phyloP scores from a whole-genome alignment of 2,888 invertebrate species.

The Ceratothoa steindachneri region DNA sequence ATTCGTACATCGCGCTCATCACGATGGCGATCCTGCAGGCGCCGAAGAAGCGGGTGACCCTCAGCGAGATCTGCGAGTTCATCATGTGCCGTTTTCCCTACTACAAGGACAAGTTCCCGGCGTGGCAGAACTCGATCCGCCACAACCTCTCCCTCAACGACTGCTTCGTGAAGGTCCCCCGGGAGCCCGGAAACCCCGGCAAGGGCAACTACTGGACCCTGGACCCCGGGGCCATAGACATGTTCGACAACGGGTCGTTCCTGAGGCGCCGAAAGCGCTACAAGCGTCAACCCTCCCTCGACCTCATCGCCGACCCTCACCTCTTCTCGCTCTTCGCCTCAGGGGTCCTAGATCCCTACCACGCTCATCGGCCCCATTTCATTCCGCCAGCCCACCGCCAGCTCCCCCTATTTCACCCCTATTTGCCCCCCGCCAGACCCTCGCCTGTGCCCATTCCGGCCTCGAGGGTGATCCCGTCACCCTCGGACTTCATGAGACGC shows the following conservation, averaged over 20 bases:
- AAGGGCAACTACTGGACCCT: slow-evolving; percentile 94
- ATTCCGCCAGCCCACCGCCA: background rate
- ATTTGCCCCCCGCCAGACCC: background rate
- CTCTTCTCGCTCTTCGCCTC: background rate
- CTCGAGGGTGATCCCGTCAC: background rate
- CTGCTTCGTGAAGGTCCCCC: slow-evolving; percentile 95
- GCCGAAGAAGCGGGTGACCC: slow-evolving; percentile 89
- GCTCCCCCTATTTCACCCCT: background rate
- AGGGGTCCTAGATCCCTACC: background rate
- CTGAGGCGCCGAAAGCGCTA: slow-evolving; percentile 88
- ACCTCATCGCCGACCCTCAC: background rate
- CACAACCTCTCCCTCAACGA: slow-evolving; percentile 93
- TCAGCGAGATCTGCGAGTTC: slow-evolving; percentile 98
- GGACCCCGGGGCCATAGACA: slow-evolving; percentile 93
- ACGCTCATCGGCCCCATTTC: background rate
- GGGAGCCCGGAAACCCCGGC: slow-evolving; percentile 94
- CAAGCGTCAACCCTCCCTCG: slow-evolving; percentile 59
- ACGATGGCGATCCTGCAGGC: slow-evolving; percentile 98
- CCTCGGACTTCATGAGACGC: background rate
- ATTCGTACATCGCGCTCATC: slow-evolving; percentile 96
- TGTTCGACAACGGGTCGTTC: slow-evolving; percentile 99
- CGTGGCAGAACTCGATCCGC: slow-evolving; percentile 97
- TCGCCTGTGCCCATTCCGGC: background rate
- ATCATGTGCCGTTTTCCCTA: slow-evolving; percentile 96
- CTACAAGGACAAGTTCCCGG: slow-evolving; percentile 96